Percentiles rank a stretch among this genome's conserved stretches.
Evolutionary conservation across 2,113 vertebrate genomes (phyloP).

Genomic region (Aspidoscelis tigris): DNA sequence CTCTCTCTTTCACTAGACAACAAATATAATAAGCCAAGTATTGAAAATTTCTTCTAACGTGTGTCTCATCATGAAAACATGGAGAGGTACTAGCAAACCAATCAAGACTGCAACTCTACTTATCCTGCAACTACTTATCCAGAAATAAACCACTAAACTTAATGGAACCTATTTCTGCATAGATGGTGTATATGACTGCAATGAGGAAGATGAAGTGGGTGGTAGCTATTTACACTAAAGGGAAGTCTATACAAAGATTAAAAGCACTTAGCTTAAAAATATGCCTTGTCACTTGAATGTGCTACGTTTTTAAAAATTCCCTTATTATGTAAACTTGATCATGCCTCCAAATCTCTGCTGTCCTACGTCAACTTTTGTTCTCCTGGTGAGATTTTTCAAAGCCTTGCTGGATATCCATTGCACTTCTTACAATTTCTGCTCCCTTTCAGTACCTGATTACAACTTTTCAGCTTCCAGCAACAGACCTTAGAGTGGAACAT

Average conservation of each 20-base stretch:
- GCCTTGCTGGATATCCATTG: neutral
- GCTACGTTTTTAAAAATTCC: too few relatives aligned
- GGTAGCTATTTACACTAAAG: too few relatives aligned
- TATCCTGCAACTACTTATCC: neutral
- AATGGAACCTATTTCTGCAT: neutral
- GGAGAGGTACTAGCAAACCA: neutral
- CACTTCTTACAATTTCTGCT: neutral
- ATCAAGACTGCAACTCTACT: neutral
- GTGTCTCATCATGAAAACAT: neutral
- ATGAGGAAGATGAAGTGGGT: too few relatives aligned
- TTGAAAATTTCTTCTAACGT: neutral
- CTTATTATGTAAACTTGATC: too few relatives aligned
- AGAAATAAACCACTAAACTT: neutral
- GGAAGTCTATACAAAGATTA: too few relatives aligned
- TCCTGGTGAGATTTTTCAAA: neutral
- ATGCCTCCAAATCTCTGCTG: neutral
- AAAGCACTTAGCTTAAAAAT: too few relatives aligned
- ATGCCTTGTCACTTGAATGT: too few relatives aligned
- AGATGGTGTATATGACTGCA: too few relatives aligned
- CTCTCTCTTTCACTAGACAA: neutral
- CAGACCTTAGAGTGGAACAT: conserved; percentile 2
- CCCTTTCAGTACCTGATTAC: neutral
- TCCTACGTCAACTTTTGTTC: neutral
- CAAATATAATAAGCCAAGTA: neutral
- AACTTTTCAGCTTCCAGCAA: neutral